A percentile compares a stretch with the other conserved stretches of the same genome.
These are phyloP conservation scores for Phoxinus dragarum DNA, from an alignment of 2,797 vertebrate species.

Conservation along the genomic window DNA sequence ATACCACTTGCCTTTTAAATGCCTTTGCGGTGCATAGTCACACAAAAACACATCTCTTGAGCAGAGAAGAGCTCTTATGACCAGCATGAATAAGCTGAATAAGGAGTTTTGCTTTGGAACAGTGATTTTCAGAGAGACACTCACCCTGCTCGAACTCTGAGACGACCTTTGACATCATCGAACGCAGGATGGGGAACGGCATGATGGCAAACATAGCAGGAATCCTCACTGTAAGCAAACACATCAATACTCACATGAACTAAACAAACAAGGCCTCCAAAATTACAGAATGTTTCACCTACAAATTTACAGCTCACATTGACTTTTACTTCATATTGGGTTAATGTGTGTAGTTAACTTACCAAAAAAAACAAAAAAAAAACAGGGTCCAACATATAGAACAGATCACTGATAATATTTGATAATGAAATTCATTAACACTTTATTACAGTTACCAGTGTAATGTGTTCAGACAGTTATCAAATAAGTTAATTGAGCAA, in stretches of 20 bases:
- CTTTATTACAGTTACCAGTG: neutral
- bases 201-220: slow-evolving; percentile 84
- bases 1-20: neutral
- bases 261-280: neutral
- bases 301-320: neutral
- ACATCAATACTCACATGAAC: slow-evolving; percentile 23
- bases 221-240: slow-evolving; percentile 81
- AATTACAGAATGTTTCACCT: neutral
- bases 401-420: neutral
- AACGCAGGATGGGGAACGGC: slow-evolving; percentile 89
- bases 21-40: neutral
- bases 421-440: neutral
- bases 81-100: neutral
- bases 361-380: neutral
- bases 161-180: slow-evolving; percentile 95
- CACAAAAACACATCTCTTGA: neutral
- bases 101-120: slow-evolving; percentile 37
- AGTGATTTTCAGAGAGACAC: slow-evolving; percentile 55
- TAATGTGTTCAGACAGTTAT: neutral
- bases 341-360: neutral
- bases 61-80: slow-evolving; percentile 16
- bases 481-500: neutral
- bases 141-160: slow-evolving; percentile 90
- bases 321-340: neutral
- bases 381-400: neutral